Percentiles rank a stretch among this genome's conserved stretches.
Evolutionary conservation across 2,888 invertebrate genomes (phyloP).

Genomic region (Anticlea derivata): DNA sequence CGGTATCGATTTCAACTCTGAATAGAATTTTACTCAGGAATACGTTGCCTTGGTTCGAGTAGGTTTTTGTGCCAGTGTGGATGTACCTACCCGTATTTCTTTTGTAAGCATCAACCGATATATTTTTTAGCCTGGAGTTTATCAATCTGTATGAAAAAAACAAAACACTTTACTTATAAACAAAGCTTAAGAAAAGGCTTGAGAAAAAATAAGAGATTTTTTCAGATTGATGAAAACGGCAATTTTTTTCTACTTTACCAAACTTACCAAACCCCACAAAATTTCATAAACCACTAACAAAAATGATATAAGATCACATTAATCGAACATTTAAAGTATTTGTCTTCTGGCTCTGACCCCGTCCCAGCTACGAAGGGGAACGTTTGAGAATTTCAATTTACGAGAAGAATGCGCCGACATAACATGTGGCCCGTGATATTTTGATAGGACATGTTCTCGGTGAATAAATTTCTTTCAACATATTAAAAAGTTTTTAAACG

Average conservation of each 20-base stretch:
- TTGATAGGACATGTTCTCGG: slow-evolving; percentile 83
- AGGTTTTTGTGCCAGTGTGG: neutral
- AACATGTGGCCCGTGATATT: slow-evolving; percentile 84
- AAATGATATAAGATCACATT: slow-evolving; percentile 74
- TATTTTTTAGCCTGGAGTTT: no score
- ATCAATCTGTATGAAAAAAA: no score
- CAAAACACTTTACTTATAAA: no score
- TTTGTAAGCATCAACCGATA: no score
- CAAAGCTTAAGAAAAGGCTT: no score
- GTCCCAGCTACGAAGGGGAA: slow-evolving; percentile 70
- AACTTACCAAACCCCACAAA: neutral
- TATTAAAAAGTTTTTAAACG: slow-evolving; percentile 78
- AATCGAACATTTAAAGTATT: slow-evolving; percentile 80
- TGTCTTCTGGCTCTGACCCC: slow-evolving; percentile 80
- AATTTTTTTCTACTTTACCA: no score
- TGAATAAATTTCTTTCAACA: slow-evolving; percentile 82
- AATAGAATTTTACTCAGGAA: slow-evolving; percentile 65
- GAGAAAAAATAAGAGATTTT: no score
- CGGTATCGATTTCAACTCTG: slow-evolving; percentile 70
- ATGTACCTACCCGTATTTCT: neutral
- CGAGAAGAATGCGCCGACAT: slow-evolving; percentile 84
- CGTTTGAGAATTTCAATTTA: slow-evolving; percentile 85
- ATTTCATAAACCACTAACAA: slow-evolving; percentile 42
- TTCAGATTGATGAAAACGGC: no score
- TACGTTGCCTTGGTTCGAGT: slow-evolving; percentile 17